phyloP scores from a whole-genome alignment of 2,797 vertebrate species.

The Notoglanidium macrostoma region DNA sequence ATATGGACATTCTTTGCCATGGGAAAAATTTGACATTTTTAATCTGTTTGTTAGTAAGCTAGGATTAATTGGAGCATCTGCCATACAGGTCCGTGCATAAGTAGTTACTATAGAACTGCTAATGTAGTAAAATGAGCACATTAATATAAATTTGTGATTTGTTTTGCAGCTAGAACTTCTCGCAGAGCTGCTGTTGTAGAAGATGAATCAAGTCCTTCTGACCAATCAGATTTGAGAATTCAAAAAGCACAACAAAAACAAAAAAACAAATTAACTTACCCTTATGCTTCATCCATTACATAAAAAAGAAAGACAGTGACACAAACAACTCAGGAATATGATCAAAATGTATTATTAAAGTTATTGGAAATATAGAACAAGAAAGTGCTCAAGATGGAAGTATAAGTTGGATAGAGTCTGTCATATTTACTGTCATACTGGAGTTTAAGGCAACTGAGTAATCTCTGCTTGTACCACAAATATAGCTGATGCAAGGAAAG shows the following conservation, averaged over 20 bases:
- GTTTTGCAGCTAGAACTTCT: background rate
- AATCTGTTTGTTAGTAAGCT: background rate
- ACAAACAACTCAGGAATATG: no score
- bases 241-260: background rate
- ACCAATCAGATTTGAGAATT: background rate
- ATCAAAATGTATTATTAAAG: background rate
- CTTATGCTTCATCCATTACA: background rate
- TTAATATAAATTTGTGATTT: constrained; percentile 2
- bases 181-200: background rate
- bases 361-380: no score
- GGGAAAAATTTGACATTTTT: background rate
- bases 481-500: constrained; percentile 1
- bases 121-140: background rate
- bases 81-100: background rate
- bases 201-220: background rate
- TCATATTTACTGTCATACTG: no score
- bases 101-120: constrained; percentile 5
- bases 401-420: background rate
- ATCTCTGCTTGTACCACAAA: constrained; percentile 12
- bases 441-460: background rate
- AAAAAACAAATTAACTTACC: background rate
- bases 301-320: background rate
- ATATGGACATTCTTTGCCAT: no score
- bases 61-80: background rate
- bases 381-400: background rate